A percentile compares a stretch with the other conserved stretches of the same genome.
Evolutionary conservation across 1,140 invertebrate species (phyloP).

Genomic region (Aphelenchoides besseyi): DNA sequence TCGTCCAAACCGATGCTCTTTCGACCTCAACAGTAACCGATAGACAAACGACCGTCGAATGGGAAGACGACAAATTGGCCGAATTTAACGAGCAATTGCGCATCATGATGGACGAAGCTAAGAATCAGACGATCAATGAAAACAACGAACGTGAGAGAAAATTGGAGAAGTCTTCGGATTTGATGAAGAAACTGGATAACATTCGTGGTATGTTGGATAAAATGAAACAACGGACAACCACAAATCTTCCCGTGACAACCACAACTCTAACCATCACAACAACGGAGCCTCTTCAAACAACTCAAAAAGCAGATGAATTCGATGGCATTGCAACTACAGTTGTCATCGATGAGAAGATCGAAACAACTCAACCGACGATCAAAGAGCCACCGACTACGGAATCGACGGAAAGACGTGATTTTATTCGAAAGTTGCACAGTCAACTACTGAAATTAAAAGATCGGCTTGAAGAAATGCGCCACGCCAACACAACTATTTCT

Average conservation of each 20-base stretch:
- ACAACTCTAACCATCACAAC: neutral
- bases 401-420: neutral
- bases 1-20: no score
- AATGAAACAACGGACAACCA: constrained; percentile 6
- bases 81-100: neutral
- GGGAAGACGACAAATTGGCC: neutral
- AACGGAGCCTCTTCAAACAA: neutral
- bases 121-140: neutral
- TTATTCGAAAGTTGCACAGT: neutral
- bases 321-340: neutral
- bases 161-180: neutral
- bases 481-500: neutral
- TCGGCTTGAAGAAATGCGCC: neutral
- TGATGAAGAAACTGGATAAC: neutral
- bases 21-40: no score
- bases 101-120: neutral
- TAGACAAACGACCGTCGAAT: neutral
- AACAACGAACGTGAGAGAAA: neutral
- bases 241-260: constrained; percentile 2
- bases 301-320: neutral
- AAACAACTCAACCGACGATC: neutral
- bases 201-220: constrained; percentile 7
- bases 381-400: neutral
- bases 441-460: neutral
- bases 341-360: neutral